Percentiles rank a stretch among this genome's conserved stretches.
Conservation (phyloP, 2,888 invertebrate species). For the Orchestes rusci region DNA sequence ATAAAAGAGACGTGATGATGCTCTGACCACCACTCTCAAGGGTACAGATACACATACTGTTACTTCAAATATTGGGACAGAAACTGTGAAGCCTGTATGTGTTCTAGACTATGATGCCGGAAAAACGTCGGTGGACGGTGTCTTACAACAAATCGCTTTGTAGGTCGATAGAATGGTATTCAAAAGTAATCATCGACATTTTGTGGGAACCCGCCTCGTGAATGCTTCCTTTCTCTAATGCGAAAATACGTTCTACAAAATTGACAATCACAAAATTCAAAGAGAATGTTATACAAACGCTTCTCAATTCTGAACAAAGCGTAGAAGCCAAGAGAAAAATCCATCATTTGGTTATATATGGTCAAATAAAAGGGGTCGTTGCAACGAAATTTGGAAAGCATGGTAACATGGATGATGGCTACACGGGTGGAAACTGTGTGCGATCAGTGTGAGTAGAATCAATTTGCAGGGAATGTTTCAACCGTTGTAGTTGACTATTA, state of each 20-base stretch:
- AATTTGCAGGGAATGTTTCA: constrained; percentile 9
- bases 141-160: constrained; percentile 4
- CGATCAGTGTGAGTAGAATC: neutral
- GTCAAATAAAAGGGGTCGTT: constrained; percentile 1
- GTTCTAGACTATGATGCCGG: constrained; percentile 3
- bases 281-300: constrained; percentile 1
- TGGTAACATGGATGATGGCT: constrained; percentile 5
- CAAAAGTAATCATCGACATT: constrained; percentile 6
- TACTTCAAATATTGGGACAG: constrained; percentile 5
- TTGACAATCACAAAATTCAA: constrained; percentile 1
- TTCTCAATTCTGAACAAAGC: neutral
- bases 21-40: constrained; percentile 6
- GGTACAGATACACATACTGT: constrained; percentile 6
- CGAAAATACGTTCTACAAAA: constrained; percentile 1
- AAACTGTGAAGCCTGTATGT: constrained; percentile 1
- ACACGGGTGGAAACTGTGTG: constrained; percentile 8
- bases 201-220: constrained; percentile 3
- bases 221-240: constrained; percentile 1
- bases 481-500: constrained; percentile 2
- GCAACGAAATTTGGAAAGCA: neutral
- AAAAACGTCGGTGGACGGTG: neutral
- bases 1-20: constrained; percentile 8
- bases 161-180: constrained; percentile 6
- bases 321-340: constrained; percentile 1
- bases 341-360: neutral